A percentile compares a stretch with the other conserved stretches of the same genome.
Conservation (phyloP, 2,797 vertebrate species). For the Neopelma chrysocephalum region DNA sequence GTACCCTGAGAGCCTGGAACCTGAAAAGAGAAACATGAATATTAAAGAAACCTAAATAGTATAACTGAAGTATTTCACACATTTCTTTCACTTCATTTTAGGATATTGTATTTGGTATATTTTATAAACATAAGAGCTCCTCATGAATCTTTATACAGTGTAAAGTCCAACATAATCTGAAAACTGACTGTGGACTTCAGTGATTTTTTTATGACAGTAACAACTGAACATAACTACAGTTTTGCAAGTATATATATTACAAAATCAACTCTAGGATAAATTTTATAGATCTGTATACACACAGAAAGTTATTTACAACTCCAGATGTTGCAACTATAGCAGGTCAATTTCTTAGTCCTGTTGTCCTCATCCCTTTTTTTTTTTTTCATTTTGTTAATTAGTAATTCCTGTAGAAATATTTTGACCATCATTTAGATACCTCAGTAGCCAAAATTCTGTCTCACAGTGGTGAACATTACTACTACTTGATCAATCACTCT, state of each 20-base stretch:
- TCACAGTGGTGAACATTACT: slow-evolving; percentile 15
- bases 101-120: not conserved
- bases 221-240: not conserved
- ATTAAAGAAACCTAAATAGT: not conserved
- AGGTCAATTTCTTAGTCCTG: not conserved
- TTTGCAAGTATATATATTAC: not conserved
- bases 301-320: not conserved
- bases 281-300: not conserved
- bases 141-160: not conserved
- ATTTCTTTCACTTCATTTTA: not conserved
- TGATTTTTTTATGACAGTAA: not conserved
- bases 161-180: not conserved
- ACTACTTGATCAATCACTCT: slow-evolving; percentile 27
- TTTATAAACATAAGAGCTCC: not conserved
- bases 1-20: not conserved
- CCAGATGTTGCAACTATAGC: not conserved
- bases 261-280: not conserved
- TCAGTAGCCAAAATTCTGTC: not conserved
- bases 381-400: not conserved
- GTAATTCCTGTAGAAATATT: not conserved
- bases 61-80: not conserved
- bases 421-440: not conserved
- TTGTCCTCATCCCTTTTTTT: not conserved
- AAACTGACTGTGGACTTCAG: not conserved
- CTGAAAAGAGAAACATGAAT: not conserved